Evolutionary conservation across 2,888 invertebrate genomes (phyloP).

Genomic region (Pammene fasciana): DNA sequence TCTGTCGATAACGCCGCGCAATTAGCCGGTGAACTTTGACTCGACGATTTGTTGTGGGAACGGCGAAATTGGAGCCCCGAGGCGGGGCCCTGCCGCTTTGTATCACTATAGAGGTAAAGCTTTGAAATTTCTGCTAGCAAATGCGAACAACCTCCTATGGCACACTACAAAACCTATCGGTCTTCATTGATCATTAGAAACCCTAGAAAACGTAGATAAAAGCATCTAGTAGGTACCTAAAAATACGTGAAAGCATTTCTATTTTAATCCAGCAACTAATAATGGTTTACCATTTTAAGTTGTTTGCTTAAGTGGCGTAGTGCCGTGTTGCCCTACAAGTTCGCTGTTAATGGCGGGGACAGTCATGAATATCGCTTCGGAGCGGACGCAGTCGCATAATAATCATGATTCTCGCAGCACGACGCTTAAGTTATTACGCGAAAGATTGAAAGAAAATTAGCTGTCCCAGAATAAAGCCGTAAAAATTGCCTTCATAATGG

Average conservation of each 20-base stretch:
- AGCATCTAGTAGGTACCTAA: too few species aligned
- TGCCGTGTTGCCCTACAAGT: slow-evolving; percentile 56
- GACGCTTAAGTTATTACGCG: slow-evolving; percentile 69
- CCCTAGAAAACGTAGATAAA: too few species aligned
- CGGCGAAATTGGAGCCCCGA: slow-evolving; percentile 67
- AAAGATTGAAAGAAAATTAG: slow-evolving; percentile 70
- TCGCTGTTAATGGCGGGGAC: slow-evolving; percentile 43
- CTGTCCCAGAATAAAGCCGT: slow-evolving; percentile 61
- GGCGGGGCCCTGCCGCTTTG: slow-evolving; percentile 50
- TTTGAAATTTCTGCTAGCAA: slow-evolving; percentile 14
- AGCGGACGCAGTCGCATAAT: slow-evolving; percentile 61
- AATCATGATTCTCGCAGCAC: slow-evolving; percentile 73
- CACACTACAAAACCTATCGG: not conserved
- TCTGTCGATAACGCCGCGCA: slow-evolving; percentile 77
- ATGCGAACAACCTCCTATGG: slow-evolving; percentile 1
- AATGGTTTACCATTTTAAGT: slow-evolving; percentile 11
- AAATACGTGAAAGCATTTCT: not conserved
- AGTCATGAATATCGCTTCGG: slow-evolving; percentile 64
- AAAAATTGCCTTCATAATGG: slow-evolving; percentile 56
- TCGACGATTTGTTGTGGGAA: slow-evolving; percentile 79
- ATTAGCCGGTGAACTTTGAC: slow-evolving; percentile 81
- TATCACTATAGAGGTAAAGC: not conserved
- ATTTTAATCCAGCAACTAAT: slow-evolving; percentile 14
- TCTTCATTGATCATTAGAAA: not conserved
- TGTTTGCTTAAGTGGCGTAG: slow-evolving; percentile 50